Evolutionary conservation across 2,113 vertebrate genomes (phyloP).

Genomic region (Lucifuga dentata): DNA sequence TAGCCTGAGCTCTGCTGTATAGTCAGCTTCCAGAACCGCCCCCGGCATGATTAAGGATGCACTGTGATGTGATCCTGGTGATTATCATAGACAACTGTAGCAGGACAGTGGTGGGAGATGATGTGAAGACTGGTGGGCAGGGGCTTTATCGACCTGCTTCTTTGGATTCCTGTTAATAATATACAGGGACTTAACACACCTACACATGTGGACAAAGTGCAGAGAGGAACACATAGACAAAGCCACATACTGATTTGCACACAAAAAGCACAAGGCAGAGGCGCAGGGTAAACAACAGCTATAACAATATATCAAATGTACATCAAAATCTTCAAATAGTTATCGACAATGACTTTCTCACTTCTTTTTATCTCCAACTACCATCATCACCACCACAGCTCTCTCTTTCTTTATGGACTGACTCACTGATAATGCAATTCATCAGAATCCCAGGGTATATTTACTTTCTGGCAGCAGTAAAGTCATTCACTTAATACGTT

Average conservation of each 20-base stretch:
- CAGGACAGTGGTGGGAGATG: conserved; percentile 57
- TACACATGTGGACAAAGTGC: conserved; percentile 67
- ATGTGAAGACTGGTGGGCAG: conserved; percentile 73
- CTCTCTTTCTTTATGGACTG: conserved; percentile 24
- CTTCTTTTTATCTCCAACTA: conserved; percentile 11
- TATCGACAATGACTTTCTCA: conserved; percentile 49
- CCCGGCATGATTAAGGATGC: conserved; percentile 76
- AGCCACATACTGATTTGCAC: conserved; percentile 1
- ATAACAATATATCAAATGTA: too few relatives aligned
- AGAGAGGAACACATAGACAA: conserved; percentile 26
- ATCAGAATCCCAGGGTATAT: conserved; percentile 20
- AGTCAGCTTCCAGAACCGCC: conserved; percentile 63
- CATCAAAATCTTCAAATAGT: too few relatives aligned
- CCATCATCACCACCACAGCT: conserved; percentile 23
- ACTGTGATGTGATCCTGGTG: conserved; percentile 70
- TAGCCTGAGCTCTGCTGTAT: conserved; percentile 27
- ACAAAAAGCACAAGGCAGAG: too few relatives aligned
- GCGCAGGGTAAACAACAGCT: too few relatives aligned
- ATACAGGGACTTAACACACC: conserved; percentile 74
- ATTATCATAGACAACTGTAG: conserved; percentile 71
- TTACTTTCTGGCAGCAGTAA: conserved; percentile 2
- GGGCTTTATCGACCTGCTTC: conserved; percentile 72
- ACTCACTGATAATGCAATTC: conserved; percentile 53
- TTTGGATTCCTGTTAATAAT: conserved; percentile 76
- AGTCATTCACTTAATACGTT: background rate